These are phyloP conservation scores for Alloplasta piceator DNA, from an alignment of 2,888 invertebrate species.

Conservation along the genomic window DNA sequence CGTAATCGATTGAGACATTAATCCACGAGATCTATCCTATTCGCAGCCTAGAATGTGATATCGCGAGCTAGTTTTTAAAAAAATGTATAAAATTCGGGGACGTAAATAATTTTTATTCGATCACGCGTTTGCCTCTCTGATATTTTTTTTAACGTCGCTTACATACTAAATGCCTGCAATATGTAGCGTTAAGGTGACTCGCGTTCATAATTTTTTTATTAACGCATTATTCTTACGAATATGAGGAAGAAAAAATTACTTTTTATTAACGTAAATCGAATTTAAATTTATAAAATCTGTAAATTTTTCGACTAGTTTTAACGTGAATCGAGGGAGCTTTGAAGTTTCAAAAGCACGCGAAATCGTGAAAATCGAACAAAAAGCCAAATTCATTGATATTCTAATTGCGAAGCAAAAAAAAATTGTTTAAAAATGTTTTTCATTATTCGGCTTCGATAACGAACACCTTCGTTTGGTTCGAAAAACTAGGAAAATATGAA, in stretches of 20 bases:
- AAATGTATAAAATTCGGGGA: conserved; percentile 13
- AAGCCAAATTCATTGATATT: not conserved
- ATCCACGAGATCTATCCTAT: conserved; percentile 67
- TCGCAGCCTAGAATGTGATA: conserved; percentile 70
- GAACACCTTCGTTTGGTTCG: too few species aligned
- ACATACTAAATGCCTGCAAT: conserved; percentile 2
- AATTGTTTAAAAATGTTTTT: not conserved
- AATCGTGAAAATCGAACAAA: not conserved
- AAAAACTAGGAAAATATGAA: too few species aligned
- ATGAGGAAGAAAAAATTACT: conserved; percentile 12
- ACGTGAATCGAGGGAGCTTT: conserved; percentile 49
- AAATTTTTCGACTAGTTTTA: conserved; percentile 46
- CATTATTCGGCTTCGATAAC: not conserved
- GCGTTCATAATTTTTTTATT: conserved; percentile 13
- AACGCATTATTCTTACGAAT: conserved; percentile 3
- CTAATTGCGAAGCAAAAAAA: not conserved
- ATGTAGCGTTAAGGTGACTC: not conserved
- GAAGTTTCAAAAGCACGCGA: conserved; percentile 21
- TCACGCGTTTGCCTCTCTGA: conserved; percentile 58
- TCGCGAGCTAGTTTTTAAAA: conserved; percentile 55
- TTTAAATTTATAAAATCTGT: conserved; percentile 41
- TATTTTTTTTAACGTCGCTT: conserved; percentile 49
- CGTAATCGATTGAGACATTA: conserved; percentile 53
- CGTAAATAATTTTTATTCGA: conserved; percentile 63
- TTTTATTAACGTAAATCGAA: conserved; percentile 28